Evolutionary conservation across 2,113 vertebrate species (phyloP).

Genomic region (Hassar affinis): DNA sequence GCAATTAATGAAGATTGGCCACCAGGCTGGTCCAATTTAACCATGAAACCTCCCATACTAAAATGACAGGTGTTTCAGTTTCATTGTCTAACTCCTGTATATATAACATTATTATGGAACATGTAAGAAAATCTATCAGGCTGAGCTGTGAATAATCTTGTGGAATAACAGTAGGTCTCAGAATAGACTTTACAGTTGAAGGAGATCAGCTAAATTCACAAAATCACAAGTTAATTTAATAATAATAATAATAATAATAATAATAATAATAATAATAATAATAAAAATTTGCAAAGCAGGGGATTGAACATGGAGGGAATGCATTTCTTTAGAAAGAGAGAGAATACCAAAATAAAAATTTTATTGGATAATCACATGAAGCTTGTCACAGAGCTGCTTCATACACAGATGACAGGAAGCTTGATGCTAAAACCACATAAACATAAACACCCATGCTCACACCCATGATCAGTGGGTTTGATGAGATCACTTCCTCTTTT

Average conservation of each 20-base stretch:
- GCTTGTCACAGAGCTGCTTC: slow-evolving; percentile 30
- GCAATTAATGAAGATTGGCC: too few species aligned
- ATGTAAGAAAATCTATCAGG: background rate
- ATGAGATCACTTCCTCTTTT: slow-evolving; percentile 76
- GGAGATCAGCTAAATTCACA: background rate
- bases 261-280: background rate
- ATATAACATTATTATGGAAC: background rate
- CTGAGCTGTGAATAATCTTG: background rate
- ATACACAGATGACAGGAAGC: slow-evolving; percentile 31
- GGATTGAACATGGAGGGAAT: too few species aligned
- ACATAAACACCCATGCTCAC: slow-evolving; percentile 38
- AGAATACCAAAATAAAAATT: slow-evolving; percentile 72
- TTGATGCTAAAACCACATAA: slow-evolving; percentile 29
- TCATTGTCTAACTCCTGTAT: background rate
- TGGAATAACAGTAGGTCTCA: too few species aligned
- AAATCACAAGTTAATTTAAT: too few species aligned
- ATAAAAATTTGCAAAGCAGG: background rate
- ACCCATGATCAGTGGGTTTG: background rate
- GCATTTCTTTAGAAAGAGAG: background rate
- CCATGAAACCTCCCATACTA: too few species aligned
- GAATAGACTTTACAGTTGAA: background rate
- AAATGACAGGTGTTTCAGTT: too few species aligned
- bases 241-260: too few species aligned
- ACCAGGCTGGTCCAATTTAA: too few species aligned
- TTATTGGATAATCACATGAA: slow-evolving; percentile 64